Evolutionary conservation across 2,113 vertebrate genomes (phyloP).

Genomic region (Crocuta crocuta): DNA sequence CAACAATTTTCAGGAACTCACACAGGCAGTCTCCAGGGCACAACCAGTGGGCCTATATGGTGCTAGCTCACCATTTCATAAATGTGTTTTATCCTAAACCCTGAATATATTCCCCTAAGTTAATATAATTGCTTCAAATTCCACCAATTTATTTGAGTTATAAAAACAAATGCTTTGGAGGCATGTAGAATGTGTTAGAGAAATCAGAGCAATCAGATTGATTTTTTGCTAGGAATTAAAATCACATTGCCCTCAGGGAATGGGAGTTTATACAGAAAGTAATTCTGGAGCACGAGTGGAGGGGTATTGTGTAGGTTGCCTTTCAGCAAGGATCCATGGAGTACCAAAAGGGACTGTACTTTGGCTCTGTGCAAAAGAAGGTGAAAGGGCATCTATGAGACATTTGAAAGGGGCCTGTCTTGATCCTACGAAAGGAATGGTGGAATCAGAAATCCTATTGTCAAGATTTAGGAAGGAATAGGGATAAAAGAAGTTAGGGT

Average conservation of each 20-base stretch:
- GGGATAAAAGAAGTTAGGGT: not conserved
- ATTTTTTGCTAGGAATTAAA: not conserved
- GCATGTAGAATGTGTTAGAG: not conserved
- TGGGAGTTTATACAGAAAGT: not conserved
- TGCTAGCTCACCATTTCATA: not conserved
- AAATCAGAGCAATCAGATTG: not conserved
- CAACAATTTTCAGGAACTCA: not conserved
- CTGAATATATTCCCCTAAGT: not conserved
- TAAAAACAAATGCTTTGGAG: not conserved
- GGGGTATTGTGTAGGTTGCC: not conserved
- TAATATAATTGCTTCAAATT: not conserved
- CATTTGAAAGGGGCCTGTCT: not conserved
- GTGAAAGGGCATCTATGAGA: not conserved
- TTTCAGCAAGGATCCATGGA: not conserved
- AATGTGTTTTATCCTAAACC: not conserved
- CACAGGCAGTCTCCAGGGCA: not conserved
- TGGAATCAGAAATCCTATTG: not conserved
- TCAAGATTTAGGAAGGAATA: not conserved
- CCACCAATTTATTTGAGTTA: not conserved
- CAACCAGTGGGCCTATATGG: not conserved
- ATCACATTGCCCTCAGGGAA: not conserved
- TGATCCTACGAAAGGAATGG: not conserved
- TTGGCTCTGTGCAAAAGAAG: not conserved
- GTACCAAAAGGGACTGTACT: not conserved
- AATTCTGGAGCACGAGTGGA: not conserved